Evolutionary conservation across 2,113 vertebrate genomes (phyloP).

Genomic region (Plestiodon gilberti): DNA sequence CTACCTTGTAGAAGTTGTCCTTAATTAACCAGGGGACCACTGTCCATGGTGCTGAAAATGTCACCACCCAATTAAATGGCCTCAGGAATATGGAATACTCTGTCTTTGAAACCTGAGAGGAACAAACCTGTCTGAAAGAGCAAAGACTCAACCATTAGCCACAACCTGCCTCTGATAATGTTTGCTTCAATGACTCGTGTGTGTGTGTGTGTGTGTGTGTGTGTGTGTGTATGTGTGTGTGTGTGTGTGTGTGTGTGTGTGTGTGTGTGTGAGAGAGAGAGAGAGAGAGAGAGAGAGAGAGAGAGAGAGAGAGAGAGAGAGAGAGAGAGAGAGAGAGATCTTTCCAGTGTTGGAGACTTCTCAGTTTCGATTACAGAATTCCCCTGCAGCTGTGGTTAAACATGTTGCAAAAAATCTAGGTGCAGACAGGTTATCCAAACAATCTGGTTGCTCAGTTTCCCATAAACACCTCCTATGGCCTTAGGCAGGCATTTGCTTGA

Average conservation of each 20-base stretch:
- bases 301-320: no score
- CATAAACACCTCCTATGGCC: background rate
- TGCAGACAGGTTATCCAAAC: background rate
- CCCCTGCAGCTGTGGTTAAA: background rate
- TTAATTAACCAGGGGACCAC: slow-evolving; percentile 3
- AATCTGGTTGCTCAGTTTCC: background rate
- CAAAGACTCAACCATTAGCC: slow-evolving; percentile 2
- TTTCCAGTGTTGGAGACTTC: background rate
- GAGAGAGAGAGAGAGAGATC: no score
- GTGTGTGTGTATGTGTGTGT: no score
- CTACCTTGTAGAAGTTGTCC: background rate
- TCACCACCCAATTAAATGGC: background rate
- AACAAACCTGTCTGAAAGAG: background rate
- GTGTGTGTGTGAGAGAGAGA: no score
- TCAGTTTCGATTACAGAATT: background rate
- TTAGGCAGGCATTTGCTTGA: background rate
- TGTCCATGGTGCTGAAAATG: slow-evolving; percentile 78
- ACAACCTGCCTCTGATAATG: background rate
- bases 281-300: no score
- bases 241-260: no score
- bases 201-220: background rate
- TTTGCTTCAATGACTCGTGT: slow-evolving; percentile 1
- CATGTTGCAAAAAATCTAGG: background rate
- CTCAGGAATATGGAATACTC: background rate
- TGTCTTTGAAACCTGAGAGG: background rate